Evolutionary conservation across 2,888 invertebrate genomes (phyloP), one percentile per base, ranked within the genome.

Genomic region (Pycnomerus fuliginosus): DNA sequence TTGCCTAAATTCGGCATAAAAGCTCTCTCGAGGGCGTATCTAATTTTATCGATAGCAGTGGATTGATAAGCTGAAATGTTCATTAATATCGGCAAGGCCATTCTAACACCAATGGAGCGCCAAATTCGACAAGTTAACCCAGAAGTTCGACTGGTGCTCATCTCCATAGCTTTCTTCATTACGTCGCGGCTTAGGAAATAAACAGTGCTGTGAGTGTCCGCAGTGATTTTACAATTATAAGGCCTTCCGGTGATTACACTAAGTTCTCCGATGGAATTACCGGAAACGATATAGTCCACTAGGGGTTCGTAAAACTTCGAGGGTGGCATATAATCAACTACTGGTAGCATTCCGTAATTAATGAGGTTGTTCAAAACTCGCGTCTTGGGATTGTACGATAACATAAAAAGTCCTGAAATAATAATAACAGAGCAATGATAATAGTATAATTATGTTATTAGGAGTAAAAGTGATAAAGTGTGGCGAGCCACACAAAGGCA

Each of bases 231-330:
- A 50, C 80, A 79, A 49, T 75, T 76, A 50, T 80, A 76, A 0
- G 77, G 74, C 4, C 78, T 73, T 16, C 74, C 75, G 1, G 82
- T 82, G 10, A 83, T 61, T 0, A 79, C 74, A 42, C 80, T 77
- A 17, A 82, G 63, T 17, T 82, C 81, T 0, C 83, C 83, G 12
- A 83, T 70, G 4, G 80, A 77, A 38, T 78, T 80, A 1, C 82
- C 83, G 1, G 80, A 76, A 1, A 79, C 79, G 8, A 82, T 74
- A 50, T 76, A 80, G 50, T 82, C 81, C 30, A 73, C 72, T 16
- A 73, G 68, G 0, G 73, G 73, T 2, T 75, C 73, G 0, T 65
- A 62, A 48, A 76, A 78, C 53, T 75, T 73, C 3, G 76, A 52
- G 25, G 77, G 75, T 0, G 74, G 71, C 4, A 77, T 60, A 52